Evolutionary conservation across 2,113 vertebrate genomes (phyloP).

Genomic region (Grallaria varia): DNA sequence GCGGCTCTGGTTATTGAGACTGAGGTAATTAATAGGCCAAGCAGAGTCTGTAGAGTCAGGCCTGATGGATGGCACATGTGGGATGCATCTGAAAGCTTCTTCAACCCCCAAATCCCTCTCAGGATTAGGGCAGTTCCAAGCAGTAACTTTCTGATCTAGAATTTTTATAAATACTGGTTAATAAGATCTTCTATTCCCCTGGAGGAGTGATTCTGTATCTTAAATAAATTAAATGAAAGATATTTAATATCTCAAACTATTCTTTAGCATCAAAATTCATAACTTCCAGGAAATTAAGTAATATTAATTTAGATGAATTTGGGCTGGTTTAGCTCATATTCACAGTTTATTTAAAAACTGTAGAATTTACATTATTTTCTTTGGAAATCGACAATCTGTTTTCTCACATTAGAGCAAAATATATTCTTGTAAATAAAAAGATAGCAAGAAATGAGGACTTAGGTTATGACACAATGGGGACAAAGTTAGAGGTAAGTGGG

Average conservation of each 20-base stretch:
- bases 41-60: not conserved
- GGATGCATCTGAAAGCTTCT: not conserved
- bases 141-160: not conserved
- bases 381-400: not conserved
- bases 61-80: not conserved
- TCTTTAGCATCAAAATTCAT: not conserved
- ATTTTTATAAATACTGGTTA: not conserved
- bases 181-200: not conserved
- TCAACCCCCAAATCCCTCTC: not conserved
- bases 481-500: not conserved
- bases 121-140: not conserved
- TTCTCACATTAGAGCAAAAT: not conserved
- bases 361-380: not conserved
- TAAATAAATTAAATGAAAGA: slow-evolving; percentile 1
- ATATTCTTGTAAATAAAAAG: not conserved
- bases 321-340: not conserved
- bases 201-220: not conserved
- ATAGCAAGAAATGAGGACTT: not conserved
- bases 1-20: not conserved
- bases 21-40: slow-evolving; percentile 7
- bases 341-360: not conserved
- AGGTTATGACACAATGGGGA: not conserved
- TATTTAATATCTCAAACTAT: not conserved
- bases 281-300: not conserved
- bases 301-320: not conserved